Evolutionary conservation across 2,797 vertebrate species (phyloP), one percentile per base, ranked within the genome.

Genomic region (Graptemys geographica): DNA sequence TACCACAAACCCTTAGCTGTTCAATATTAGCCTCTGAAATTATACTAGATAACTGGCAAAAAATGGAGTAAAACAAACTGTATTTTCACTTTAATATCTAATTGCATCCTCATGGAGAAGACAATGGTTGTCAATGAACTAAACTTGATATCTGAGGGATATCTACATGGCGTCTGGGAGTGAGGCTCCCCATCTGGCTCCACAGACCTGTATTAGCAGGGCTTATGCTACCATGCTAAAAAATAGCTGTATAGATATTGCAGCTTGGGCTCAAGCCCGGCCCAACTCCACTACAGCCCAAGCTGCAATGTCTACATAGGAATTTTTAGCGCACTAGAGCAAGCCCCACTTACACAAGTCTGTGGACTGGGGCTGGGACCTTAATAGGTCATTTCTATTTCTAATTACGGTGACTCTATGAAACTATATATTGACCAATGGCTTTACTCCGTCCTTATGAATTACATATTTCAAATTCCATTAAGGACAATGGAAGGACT

Each of bases 381-480:
- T 52, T 56, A 41, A 27, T 5, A 25, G 11, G 13, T 16, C n/a
- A 37, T 55, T 81, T 81, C n/a, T 41, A 5, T 92, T 88, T 74
- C 86, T 0, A 62, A 91, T 95, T 95, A 84, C 94, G 96, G 95
- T 94, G 89, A 96, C 87, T 95, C 94, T 88, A 87, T 86, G 91
- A 95, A 96, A 97, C 88, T 59, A 78, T 86, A 95, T 86, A 90
- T 93, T 62, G 89, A 93, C 96, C 86, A 79, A 81, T 8, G 6
- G 62, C 69, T 84, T 83, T 47, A 1, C 88, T 88, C 53, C 79
- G 84, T 37, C 78, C 3, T 65, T 81, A 55, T 44, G 69, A 97
- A 87, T 78, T 91, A 83, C 88, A 86, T 69, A 57, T 86, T 95
- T 96, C 96, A 96, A 95, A 96, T 93, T 94, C 93, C 91, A 90